Evolutionary conservation across 2,113 vertebrate genomes (phyloP), one percentile per base, ranked within the genome.

Genomic region (Hippocampus zosterae): DNA sequence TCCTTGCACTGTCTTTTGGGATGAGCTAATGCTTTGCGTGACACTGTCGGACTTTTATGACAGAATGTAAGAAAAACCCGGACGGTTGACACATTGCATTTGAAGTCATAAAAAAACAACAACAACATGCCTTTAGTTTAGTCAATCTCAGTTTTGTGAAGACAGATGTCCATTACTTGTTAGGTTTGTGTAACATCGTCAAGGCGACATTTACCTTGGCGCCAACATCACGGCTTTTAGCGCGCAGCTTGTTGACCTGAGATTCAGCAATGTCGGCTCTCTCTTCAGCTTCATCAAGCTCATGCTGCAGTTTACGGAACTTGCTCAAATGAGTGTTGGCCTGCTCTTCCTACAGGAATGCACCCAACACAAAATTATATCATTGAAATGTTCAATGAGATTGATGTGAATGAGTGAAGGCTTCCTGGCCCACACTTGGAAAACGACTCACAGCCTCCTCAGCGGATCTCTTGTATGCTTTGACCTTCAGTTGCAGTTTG

Each of bases 381-480:
- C 29, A 1, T 37, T 5, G 33, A 8, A 2, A 33, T 29, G 25
- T 33, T 60, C 0, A 60, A 33, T 29, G 57, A 33, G 33, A 37
- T 37, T 37, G 33, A 5, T 11, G 37, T 63, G 9, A 21, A 63
- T n/a, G 12, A n/a, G 19, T 4, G 37, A 5, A 50, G 5, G n/a
- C 29, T 25, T 33, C 7, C 8, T 67, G 25, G 7, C 9, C 27
- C 1, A 37, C 57, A 60, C 16, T 33, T 16, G 33, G 15, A 33
- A 60, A 60, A 33, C 15, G 1, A 87, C 89, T 90, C 69, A 90
- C 89, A 18, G 88, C 89, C 52, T 93, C 93, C 66, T 95, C 94
- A 0, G 93, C 76, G 76, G 89, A 56, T 81, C 90, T 91, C 75
- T 95, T 95, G 81, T 94, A 94, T 21, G 93, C 90, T 73, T 95